Evolutionary conservation across 2,113 vertebrate genomes (phyloP).

Genomic region (Tragelaphus strepsiceros): DNA sequence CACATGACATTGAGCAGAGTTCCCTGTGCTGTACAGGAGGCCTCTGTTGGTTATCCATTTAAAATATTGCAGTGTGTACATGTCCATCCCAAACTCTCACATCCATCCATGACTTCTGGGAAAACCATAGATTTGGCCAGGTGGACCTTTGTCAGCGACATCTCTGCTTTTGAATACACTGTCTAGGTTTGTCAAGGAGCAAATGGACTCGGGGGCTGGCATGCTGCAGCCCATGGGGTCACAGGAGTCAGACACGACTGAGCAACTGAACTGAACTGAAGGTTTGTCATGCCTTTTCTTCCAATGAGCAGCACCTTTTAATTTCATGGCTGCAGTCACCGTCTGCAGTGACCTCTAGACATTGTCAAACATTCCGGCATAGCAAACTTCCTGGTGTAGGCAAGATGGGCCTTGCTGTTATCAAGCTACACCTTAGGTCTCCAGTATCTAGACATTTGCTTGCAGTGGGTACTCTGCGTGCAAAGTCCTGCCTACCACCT

Average conservation of each 20-base stretch:
- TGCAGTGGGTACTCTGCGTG: background rate
- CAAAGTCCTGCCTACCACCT: background rate
- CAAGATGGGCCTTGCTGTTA: background rate
- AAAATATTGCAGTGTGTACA: background rate
- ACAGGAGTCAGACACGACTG: background rate
- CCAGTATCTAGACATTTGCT: fast-evolving
- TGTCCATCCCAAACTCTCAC: background rate
- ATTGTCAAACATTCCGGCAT: background rate
- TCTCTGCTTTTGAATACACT: background rate
- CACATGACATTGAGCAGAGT: background rate
- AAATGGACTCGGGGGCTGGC: background rate
- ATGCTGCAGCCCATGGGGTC: background rate
- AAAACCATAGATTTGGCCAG: background rate
- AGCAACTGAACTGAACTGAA: background rate
- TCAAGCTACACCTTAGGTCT: background rate
- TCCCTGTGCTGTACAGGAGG: background rate
- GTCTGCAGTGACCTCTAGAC: background rate
- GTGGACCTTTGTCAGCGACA: background rate
- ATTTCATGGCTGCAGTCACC: background rate
- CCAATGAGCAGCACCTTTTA: background rate
- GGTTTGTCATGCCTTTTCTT: background rate
- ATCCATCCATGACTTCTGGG: background rate
- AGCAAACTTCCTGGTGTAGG: background rate
- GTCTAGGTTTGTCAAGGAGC: background rate
- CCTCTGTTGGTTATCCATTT: background rate